Evolutionary conservation across 2,888 invertebrate genomes (phyloP).

Genomic region (Callyntrura sp.): DNA sequence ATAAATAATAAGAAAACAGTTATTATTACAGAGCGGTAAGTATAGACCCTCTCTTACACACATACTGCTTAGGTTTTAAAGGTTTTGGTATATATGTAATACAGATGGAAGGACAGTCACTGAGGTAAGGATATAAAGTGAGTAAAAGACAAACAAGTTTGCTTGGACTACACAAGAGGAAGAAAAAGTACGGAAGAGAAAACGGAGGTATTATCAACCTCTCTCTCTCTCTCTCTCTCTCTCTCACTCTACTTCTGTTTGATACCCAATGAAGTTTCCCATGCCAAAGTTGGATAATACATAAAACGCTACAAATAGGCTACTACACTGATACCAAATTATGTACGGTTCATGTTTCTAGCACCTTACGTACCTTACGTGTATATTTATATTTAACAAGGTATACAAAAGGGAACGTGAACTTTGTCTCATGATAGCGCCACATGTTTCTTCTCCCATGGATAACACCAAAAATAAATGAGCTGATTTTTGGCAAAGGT

Average conservation of each 20-base stretch:
- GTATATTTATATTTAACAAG: background rate
- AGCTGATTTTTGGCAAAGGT: background rate
- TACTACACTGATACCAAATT: background rate
- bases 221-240: background rate
- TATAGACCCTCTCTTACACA: background rate
- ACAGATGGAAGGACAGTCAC: conserved; percentile 15
- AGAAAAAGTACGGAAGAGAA: conserved; percentile 27
- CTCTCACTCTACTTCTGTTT: background rate
- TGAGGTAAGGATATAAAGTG: conserved; percentile 26
- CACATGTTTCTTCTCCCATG: background rate
- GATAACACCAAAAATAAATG: background rate
- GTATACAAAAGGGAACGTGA: background rate
- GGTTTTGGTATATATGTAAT: conserved; percentile 6
- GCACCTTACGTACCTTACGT: too few relatives aligned
- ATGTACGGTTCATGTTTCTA: too few relatives aligned
- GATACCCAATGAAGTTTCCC: conserved; percentile 36
- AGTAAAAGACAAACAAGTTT: conserved; percentile 43
- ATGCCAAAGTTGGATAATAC: conserved; percentile 32
- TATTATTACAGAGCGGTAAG: conserved; percentile 6
- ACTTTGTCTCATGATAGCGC: conserved; percentile 12
- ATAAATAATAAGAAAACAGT: conserved; percentile 2
- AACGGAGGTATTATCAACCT: conserved; percentile 38
- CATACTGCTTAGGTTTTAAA: background rate
- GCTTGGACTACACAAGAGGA: background rate
- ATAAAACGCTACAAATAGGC: background rate